A percentile compares a stretch with the other conserved stretches of the same genome.
Conservation (phyloP, 2,113 vertebrate genomes). For the Zosterops hypoxanthus region DNA sequence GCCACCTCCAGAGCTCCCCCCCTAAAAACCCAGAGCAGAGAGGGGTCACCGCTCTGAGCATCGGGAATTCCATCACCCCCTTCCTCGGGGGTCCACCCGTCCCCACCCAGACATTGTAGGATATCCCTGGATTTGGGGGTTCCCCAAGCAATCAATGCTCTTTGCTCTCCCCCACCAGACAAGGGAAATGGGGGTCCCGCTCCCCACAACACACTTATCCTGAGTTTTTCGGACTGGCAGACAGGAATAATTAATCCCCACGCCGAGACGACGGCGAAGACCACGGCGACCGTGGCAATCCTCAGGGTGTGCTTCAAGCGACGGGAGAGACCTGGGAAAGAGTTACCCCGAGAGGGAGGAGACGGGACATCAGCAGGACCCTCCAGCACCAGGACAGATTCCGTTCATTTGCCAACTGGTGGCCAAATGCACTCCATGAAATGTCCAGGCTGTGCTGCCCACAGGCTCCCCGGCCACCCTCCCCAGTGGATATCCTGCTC, state of each 20-base stretch:
- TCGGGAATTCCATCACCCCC: rapidly evolving
- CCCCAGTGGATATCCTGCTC: not conserved
- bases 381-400: not conserved
- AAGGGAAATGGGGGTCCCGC: too few relatives aligned
- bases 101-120: rapidly evolving
- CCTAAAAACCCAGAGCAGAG: not conserved
- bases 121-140: not conserved
- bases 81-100: rapidly evolving
- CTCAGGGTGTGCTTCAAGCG: not conserved
- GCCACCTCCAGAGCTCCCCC: slow-evolving; percentile 60
- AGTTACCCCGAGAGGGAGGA: rapidly evolving
- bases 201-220: slow-evolving; percentile 34
- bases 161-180: rapidly evolving
- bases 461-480: rapidly evolving
- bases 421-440: not conserved
- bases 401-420: not conserved
- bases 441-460: not conserved
- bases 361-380: not conserved
- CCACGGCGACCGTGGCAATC: not conserved
- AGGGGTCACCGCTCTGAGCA: not conserved
- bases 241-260: slow-evolving; percentile 28
- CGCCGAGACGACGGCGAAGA: not conserved
- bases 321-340: not conserved
- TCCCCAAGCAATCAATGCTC: not conserved
- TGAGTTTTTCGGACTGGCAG: slow-evolving; percentile 52